phyloP scores from a whole-genome alignment of 2,113 vertebrate genomes.

The Zosterops borbonicus region DNA sequence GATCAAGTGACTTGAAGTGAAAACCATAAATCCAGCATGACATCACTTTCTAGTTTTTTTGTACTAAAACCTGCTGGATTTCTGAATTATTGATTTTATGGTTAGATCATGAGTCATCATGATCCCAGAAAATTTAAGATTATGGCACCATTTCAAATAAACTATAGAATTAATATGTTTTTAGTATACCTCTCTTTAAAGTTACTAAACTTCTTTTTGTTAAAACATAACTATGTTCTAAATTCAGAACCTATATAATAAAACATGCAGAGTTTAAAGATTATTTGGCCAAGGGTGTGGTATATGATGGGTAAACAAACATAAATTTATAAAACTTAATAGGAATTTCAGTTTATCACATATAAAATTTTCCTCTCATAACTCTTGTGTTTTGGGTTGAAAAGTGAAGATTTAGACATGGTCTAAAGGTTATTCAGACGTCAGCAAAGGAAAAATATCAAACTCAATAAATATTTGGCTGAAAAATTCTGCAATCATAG shows the following conservation, averaged over 20 bases:
- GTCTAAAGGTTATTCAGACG: neutral
- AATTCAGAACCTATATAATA: neutral
- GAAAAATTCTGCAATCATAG: neutral
- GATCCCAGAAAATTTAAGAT: neutral
- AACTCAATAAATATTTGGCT: neutral
- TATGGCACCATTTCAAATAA: neutral
- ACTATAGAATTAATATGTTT: neutral
- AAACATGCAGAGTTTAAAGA: neutral
- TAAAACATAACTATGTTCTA: neutral
- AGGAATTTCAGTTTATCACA: neutral
- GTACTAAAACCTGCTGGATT: slow-evolving; percentile 15
- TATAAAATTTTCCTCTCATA: neutral
- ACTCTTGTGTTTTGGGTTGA: neutral
- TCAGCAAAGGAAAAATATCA: neutral
- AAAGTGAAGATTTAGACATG: neutral
- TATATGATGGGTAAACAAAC: neutral
- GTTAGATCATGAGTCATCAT: neutral
- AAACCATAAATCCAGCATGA: neutral
- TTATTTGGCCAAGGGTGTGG: neutral
- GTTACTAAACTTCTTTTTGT: neutral
- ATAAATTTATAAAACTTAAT: neutral
- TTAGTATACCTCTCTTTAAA: neutral
- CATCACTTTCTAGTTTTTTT: neutral
- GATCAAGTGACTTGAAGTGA: neutral
- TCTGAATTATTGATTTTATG: neutral